Conservation (phyloP, 2,888 invertebrate genomes). For the Dryococelus australis region DNA sequence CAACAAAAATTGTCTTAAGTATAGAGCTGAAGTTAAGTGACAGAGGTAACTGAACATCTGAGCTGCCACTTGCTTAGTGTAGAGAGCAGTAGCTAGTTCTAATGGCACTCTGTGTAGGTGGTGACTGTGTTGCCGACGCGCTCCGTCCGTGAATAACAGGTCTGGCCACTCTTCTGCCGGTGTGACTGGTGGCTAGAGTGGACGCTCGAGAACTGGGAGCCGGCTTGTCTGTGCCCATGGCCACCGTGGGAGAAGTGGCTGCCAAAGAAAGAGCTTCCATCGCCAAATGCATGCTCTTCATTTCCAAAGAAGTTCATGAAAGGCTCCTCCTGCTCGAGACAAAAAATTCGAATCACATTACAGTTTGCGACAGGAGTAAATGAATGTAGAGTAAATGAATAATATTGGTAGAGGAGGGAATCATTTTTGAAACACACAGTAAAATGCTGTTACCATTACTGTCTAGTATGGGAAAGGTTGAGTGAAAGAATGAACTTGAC, state of each 20-base stretch:
- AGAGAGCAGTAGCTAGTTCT: neutral
- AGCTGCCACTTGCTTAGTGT: too few relatives aligned
- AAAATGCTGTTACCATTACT: too few relatives aligned
- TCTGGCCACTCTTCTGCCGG: constrained; percentile 40
- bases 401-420: too few relatives aligned
- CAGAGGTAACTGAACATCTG: too few relatives aligned
- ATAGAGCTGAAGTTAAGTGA: too few relatives aligned
- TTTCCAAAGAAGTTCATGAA: constrained; percentile 29
- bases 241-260: constrained; percentile 43
- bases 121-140: constrained; percentile 54
- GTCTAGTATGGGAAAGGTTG: too few relatives aligned
- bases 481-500: too few relatives aligned
- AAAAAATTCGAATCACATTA: neutral
- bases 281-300: constrained; percentile 42
- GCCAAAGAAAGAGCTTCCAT: constrained; percentile 47
- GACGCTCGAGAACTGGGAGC: constrained; percentile 6
- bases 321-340: constrained; percentile 30
- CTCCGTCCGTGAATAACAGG: constrained; percentile 54
- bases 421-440: too few relatives aligned
- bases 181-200: constrained; percentile 36
- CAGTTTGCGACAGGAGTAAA: too few relatives aligned
- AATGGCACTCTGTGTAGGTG: constrained; percentile 54
- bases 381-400: too few relatives aligned
- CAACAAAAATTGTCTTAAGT: too few relatives aligned
- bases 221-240: constrained; percentile 19